Base-by-base conservation (phyloP, 1,140 invertebrate genomes). In the Scaptomyza graminum region DNA sequence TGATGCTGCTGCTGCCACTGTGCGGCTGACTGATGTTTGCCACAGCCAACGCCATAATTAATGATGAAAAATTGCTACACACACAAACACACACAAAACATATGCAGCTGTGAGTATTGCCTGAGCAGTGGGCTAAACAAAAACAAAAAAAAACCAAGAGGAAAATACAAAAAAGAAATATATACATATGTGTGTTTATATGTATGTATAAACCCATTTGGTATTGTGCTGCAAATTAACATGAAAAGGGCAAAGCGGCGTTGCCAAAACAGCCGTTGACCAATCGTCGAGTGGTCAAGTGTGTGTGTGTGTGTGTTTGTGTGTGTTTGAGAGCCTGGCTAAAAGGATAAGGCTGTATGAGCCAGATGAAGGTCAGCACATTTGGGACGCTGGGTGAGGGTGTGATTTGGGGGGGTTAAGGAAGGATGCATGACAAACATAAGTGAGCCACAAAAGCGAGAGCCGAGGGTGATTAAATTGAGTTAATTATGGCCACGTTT, bases 11-110 rank as follows among this genome's bases (percentile, higher is more conserved):
- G 39, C 44, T 61, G 51, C 41, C 54, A 28, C 62, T 68, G 70
- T 62, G 81, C 80, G 79, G 65, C 78, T 85, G 81, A 85, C 78
- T 85, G 81, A 85, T 85, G 81, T 85, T 87, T 85, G 80, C 73
- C 73, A 81, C 81, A 87, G 82, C 79, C 78, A 77, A 77, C 82
- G 82, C 82, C 82, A 85, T 85, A 85, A 85, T 85, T 85, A 85
- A 85, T 85, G 82, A 85, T 85, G 82, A 85, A 85, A 85, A 85
- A 85, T 85, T 85, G 82, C 82, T 87, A 78, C 83, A 70, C 82
- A 82, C 52, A 47, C 61, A 62, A 51, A 60, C 60, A 70, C 65
- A 66, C 75, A 74, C 61, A 84, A 71, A 84, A 66, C 80, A 84
- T 84, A 84, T 84, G 80, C 80, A 84, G 52, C 59, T 65, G 18